Evolutionary conservation across 2,113 vertebrate genomes (phyloP), one percentile per base, ranked within the genome.

Genomic region (Paralichthys olivaceus): DNA sequence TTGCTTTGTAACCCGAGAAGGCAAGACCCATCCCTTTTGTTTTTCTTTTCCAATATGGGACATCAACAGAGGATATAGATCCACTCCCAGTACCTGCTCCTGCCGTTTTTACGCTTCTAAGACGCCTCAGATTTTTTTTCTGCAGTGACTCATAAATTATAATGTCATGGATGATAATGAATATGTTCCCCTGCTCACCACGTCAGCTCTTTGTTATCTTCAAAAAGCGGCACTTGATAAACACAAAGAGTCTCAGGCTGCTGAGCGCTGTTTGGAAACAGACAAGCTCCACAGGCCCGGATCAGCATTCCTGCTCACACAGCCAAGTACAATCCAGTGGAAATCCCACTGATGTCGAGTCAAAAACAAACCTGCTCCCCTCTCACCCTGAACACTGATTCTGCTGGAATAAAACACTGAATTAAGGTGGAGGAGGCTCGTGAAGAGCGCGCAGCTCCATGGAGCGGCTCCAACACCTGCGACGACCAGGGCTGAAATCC

Each of bases 11-110:
- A 93, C 80, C 67, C 20, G 91, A 93, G 91, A 71, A 69, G 71
- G 26, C 29, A 84, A 19, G 86, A 94, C 87, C 92, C 88, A 91
- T 92, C 90, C 89, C 88, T 92, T 89, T 89, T 84, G 75, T 77
- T 66, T 69, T 71, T 53, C 70, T 67, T 86, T 58, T 8, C 61
- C 72, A 85, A 83, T 84, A 61, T 86, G 81, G 81, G 73, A 89
- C 84, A 87, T 86, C 64, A 88, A 83, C 84, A 90, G 63, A 65
- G 68, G 57, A 70, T 56, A 75, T 25, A 45, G 80, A 75, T 71
- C 43, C 71, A 53, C 60, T 84, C 63, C 60, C 29, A 25, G 53
- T 73, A 51, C 70, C 37, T 40, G 53, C 84, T 83, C 66, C 65
- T 81, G 71, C 77, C 82, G 61, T 82, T 69, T n/a, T 40, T 13